Percentiles rank a stretch among this genome's conserved stretches.
These are phyloP conservation scores for Ammodramus savannarum DNA, from an alignment of 2,113 vertebrate genomes.

Conservation along the genomic window DNA sequence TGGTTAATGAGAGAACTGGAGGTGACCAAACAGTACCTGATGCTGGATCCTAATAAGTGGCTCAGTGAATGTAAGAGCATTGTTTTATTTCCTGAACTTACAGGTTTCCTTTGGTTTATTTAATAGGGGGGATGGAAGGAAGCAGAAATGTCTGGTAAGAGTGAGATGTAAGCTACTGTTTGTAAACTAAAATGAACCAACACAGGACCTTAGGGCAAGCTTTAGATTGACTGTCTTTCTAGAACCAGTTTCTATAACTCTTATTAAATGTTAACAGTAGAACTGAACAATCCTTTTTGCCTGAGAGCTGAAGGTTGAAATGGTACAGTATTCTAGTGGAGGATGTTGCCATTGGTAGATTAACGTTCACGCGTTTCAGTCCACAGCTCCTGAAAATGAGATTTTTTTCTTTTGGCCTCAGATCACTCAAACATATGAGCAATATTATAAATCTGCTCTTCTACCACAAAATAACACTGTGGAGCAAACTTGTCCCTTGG, in stretches of 20 bases:
- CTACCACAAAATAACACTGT: constrained; percentile 11
- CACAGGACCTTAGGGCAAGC: neutral
- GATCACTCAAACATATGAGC: constrained; percentile 30
- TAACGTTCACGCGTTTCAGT: neutral
- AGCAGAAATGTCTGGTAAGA: neutral
- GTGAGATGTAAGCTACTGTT: neutral
- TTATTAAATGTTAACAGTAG: neutral
- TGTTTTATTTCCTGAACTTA: neutral
- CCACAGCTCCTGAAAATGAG: constrained; percentile 59
- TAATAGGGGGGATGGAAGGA: neutral
- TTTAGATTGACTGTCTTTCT: neutral
- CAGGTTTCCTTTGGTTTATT: neutral
- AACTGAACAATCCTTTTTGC: neutral
- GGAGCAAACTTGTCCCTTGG: constrained; percentile 31
- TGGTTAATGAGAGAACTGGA: constrained; percentile 96
- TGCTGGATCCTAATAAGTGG: constrained; percentile 97
- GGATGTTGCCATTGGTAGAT: constrained; percentile 14
- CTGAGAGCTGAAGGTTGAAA: constrained; percentile 12
- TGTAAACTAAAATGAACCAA: neutral
- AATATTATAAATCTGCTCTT: constrained; percentile 20
- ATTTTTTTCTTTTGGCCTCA: neutral
- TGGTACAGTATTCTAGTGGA: neutral
- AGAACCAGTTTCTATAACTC: neutral
- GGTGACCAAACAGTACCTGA: constrained; percentile 92
- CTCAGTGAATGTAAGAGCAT: constrained; percentile 88